Evolutionary conservation across 2,113 vertebrate species (phyloP), one percentile per base, ranked within the genome.

Genomic region (Lycocorax pyrrhopterus): DNA sequence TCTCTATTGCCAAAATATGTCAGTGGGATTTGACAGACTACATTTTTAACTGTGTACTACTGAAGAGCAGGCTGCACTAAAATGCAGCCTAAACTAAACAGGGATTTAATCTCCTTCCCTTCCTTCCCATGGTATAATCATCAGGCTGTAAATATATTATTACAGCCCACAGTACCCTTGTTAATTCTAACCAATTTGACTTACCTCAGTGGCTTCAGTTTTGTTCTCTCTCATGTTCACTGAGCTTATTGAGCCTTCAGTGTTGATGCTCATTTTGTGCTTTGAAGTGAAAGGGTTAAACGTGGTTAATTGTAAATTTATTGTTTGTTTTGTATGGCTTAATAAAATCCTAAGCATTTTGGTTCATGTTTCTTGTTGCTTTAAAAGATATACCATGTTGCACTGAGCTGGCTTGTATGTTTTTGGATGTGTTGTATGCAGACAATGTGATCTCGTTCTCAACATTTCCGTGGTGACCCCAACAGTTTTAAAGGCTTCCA

Each of bases 1-100:
- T 62, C 71, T 77, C 90, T 91, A 62, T 82, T 96, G 84, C 93
- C 93, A 96, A 91, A 94, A 87, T 68, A 90, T 94, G 87, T 85
- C 87, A 73, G 77, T 5, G 4, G 63, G 79, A 91, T 95, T 64
- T 86, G 79, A 96, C 60, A 94, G 89, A 64, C 85, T 74, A n/a
- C 67, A 37, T 95, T 96, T 94, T 89, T 85, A 94, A 93, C 82
- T 84, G 62, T 39, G 60, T 85, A 56, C 78, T 87, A 77, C 86
- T 81, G 82, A 88, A 93, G 72, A 87, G 76, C 46, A 41, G 71
- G 39, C 66, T 84, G 75, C 81, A 52, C 51, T 71, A 84, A 88
- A 81, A 73, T 6, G 43, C 44, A 77, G 69, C 25, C 78, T 73
- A 95, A 96, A 91, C 59, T 51, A 78, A 87, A 52, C 30, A 90